phyloP scores from a whole-genome alignment of 2,113 vertebrate genomes.

The Siniperca chuatsi region DNA sequence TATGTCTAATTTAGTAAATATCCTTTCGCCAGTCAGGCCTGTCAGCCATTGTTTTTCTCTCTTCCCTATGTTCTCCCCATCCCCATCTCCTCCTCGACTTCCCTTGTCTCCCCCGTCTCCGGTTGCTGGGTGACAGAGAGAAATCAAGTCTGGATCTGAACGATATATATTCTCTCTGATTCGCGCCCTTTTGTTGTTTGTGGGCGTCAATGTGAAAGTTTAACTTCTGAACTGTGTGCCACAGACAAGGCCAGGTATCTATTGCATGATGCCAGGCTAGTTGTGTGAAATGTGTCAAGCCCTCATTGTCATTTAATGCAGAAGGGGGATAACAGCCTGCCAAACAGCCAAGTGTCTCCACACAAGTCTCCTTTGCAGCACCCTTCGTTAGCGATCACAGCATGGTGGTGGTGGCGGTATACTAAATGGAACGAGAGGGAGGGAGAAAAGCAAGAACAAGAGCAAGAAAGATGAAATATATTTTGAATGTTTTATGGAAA shows the following conservation, averaged over 20 bases:
- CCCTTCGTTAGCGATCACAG: slow-evolving; percentile 72
- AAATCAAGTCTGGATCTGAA: slow-evolving; percentile 46
- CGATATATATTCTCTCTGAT: slow-evolving; percentile 71
- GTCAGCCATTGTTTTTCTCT: slow-evolving; percentile 79
- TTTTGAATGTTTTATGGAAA: slow-evolving; percentile 99
- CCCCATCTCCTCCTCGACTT: slow-evolving; percentile 8
- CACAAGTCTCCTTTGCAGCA: slow-evolving; percentile 67
- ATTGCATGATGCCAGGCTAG: slow-evolving; percentile 41
- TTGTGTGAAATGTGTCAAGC: slow-evolving; percentile 62
- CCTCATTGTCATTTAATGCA: slow-evolving; percentile 76
- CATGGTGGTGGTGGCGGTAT: slow-evolving; percentile 32
- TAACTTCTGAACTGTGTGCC: slow-evolving; percentile 61
- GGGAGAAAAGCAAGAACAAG: slow-evolving; percentile 62
- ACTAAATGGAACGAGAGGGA: slow-evolving; percentile 50
- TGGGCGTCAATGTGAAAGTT: slow-evolving; percentile 47
- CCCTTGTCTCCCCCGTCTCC: slow-evolving; percentile 29
- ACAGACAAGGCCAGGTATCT: slow-evolving; percentile 66
- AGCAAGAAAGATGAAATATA: slow-evolving; percentile 92
- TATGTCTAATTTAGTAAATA: slow-evolving; percentile 88
- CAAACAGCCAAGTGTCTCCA: slow-evolving; percentile 59
- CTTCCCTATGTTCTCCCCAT: slow-evolving; percentile 36
- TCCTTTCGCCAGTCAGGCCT: slow-evolving; percentile 83
- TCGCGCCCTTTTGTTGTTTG: slow-evolving; percentile 61
- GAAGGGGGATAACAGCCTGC: slow-evolving; percentile 68
- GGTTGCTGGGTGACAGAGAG: slow-evolving; percentile 42